Evolutionary conservation across 2,888 invertebrate species (phyloP), one percentile per base, ranked within the genome.

Genomic region (Lissocephala sabroskyi): DNA sequence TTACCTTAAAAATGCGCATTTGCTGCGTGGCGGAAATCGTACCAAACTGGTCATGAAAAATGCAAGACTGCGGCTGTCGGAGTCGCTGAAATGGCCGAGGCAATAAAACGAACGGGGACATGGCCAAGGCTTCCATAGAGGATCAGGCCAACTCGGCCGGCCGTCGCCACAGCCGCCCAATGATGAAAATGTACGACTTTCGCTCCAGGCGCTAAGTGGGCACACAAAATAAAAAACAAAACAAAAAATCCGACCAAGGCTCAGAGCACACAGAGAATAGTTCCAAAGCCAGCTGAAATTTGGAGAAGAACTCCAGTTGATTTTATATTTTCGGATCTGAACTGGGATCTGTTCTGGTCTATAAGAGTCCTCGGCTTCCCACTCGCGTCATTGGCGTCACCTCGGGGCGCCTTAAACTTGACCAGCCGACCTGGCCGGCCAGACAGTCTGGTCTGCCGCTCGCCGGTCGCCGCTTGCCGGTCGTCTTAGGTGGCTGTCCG

Each of bases 11-110:
- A 68, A 65, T 63, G 74, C 65, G 63, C 56, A 56, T 53, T 73
- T 23, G 35, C 52, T 70, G 67, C 71, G 71, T 67, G 64, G 67
- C 65, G 64, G 71, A 71, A 75, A 73, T 75, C 65, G 75, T 71
- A 74, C 75, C n/a, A 71, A 73, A 67, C 71, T 63, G 71, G 71
- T 73, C 75, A 73, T 73, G 71, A 73, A 71, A 74, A 71, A 71
- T 71, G 70, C 70, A 70, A 65, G 66, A 73, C 59, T 50, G 50
- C 53, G 44, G 13, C 11, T 13, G 13, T 13, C 30, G 13, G 30
- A 35, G 10, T 14, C 14, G 16, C 13, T 35, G 7, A 23, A 23
- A 23, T 7, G 7, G 23, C 3, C 23, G 4, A 5, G 23, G 23
- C 23, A 37, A 37, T 36, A 37, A 37, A 37, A 37, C n/a, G n/a